These are phyloP conservation scores for Harpagifer antarcticus DNA, from an alignment of 2,797 vertebrate species.

Conservation along the genomic window DNA sequence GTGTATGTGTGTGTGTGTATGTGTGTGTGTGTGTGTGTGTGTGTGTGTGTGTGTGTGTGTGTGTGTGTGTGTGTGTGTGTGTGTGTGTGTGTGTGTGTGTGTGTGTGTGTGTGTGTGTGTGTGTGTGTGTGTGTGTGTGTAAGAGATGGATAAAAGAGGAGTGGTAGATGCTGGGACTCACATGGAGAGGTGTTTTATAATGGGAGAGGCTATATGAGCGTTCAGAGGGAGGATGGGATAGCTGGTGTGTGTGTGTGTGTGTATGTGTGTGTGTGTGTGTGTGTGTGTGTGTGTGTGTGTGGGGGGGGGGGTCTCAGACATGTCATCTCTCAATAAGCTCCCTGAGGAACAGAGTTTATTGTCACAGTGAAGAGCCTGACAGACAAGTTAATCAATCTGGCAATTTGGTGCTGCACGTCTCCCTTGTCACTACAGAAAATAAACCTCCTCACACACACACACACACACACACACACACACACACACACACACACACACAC, in stretches of 20 bases:
- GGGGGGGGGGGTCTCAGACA: conserved; percentile 65
- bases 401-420: conserved; percentile 80
- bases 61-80: too few relatives aligned
- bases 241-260: conserved; percentile 39
- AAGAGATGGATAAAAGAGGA: neutral
- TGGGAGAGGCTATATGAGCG: conserved; percentile 29
- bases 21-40: too few relatives aligned
- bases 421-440: conserved; percentile 44
- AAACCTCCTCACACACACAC: neutral
- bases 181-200: conserved; percentile 58
- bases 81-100: too few relatives aligned
- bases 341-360: conserved; percentile 83
- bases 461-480: conserved; percentile 1
- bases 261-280: conserved; percentile 18
- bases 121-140: too few relatives aligned
- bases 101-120: neutral
- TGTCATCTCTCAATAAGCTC: conserved; percentile 83
- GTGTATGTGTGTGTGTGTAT: neutral
- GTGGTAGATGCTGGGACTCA: conserved; percentile 29
- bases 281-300: conserved; percentile 22
- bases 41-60: conserved; percentile 34
- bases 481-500: conserved; percentile 18
- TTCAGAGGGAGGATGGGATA: conserved; percentile 30
- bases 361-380: conserved; percentile 79
- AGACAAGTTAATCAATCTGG: conserved; percentile 87